Base-by-base conservation (phyloP, 2,888 invertebrate genomes). In the Lysandra bellargus region DNA sequence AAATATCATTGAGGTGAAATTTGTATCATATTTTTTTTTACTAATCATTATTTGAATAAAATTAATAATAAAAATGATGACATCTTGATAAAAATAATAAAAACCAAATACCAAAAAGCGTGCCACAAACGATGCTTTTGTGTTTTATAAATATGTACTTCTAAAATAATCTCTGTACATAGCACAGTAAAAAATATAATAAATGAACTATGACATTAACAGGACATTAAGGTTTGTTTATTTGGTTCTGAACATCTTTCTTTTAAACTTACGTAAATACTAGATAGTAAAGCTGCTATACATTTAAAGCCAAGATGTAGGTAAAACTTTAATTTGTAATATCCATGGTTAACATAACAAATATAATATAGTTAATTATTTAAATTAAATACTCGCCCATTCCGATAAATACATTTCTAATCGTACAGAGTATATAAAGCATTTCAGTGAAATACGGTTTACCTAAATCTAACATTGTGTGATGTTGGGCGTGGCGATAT, bases 401-500 rank as follows among this genome's bases (percentile, higher is more conserved):
- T 76, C 76, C 76, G 33, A 76, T 44, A 53, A 17, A 79, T 61
- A 74, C 33, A 61, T 40, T 49, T 60, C 44, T 23, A 74, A 9
- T 64, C 5, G 33, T 61, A 64, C 44, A 75, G 75, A 61, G 33
- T 6, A 30, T 79, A 79, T 64, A 61, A 78, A 79, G 79, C 79
- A 79, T 61, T 79, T 40, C 44, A 75, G 40, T 57, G 37, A 40
- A 40, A 74, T 57, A 79, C 44, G 73, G 37, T 74, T 79, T 79
- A 79, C 79, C 79, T 79, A 79, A 74, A 79, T 79, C 78, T 79
- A 79, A 73, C 12, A 64, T 33, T 64, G 74, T 60, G 30, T 23
- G 74, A 79, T 61, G 60, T 75, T 57, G 74, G 79, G 79, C 79
- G 79, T 61, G 79, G 44, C 74, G 75, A 61, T 74, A 44, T 61